Percentiles rank a stretch among this genome's conserved stretches.
Evolutionary conservation across 2,113 vertebrate species (phyloP).

Genomic region (Myiozetetes cayanensis): DNA sequence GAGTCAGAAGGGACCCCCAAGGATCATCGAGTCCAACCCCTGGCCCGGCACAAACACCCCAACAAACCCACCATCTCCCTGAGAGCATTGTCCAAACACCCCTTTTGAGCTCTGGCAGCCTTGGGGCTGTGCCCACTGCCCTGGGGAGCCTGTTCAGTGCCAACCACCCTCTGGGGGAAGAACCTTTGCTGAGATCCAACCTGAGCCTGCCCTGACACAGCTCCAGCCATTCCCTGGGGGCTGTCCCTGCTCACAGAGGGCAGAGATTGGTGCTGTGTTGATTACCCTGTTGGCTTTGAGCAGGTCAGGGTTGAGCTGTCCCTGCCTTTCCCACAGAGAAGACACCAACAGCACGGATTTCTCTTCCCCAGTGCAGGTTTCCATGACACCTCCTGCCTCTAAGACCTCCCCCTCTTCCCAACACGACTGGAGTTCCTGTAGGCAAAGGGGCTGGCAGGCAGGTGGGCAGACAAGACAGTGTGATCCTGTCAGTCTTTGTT

Average conservation of each 20-base stretch:
- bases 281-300: neutral
- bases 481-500: neutral
- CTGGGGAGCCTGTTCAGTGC: neutral
- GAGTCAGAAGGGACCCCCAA: neutral
- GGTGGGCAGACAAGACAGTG: neutral
- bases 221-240: accelerated
- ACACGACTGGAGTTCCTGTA: neutral
- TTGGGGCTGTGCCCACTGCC: neutral
- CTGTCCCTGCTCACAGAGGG: neutral
- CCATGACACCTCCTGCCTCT: neutral
- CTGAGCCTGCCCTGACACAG: neutral
- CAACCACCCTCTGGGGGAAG: neutral
- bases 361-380: neutral
- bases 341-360: neutral
- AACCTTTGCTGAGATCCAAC: neutral
- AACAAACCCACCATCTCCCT: neutral
- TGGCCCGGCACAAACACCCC: neutral
- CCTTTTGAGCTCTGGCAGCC: neutral
- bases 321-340: neutral
- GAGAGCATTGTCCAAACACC: neutral
- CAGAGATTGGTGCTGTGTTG: neutral
- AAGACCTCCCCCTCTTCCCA: neutral
- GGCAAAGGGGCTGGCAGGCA: neutral
- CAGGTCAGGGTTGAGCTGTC: neutral
- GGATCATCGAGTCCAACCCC: accelerated